A percentile compares a stretch with the other conserved stretches of the same genome.
phyloP scores from a whole-genome alignment of 30 jellyfish, hydroid and myxozoan genomes.

The Turritopsis dohrnii region DNA sequence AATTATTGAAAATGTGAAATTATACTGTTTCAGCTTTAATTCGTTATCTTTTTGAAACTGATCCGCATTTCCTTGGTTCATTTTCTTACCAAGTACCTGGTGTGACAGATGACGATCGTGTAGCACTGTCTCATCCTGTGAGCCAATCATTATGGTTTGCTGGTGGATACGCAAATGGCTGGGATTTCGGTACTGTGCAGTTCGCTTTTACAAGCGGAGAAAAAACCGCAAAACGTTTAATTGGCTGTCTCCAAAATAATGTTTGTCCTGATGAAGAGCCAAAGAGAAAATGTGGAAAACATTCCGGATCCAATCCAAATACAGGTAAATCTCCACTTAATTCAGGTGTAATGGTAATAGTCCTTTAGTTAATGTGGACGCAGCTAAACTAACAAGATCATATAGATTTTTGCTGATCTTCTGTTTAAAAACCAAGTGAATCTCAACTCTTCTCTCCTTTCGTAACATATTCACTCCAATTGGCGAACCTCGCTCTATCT shows the following conservation, averaged over 20 bases:
- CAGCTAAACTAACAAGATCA: no score
- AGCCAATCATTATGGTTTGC: constrained; percentile 56
- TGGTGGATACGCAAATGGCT: constrained; percentile 45
- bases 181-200: constrained; percentile 35
- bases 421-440: no score
- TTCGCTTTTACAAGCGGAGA: constrained; percentile 47
- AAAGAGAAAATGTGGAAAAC: not conserved
- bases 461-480: no score
- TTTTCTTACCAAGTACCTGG: constrained; percentile 51
- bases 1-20: no score
- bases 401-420: no score
- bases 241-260: not conserved
- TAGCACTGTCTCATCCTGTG: constrained; percentile 41
- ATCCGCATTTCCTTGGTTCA: constrained; percentile 55
- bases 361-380: no score
- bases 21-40: constrained; percentile 28
- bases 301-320: no score
- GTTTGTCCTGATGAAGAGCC: not conserved
- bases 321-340: no score
- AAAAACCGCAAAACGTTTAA: constrained; percentile 25
- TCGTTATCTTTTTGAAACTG: constrained; percentile 35
- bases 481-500: no score
- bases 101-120: constrained; percentile 10
- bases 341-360: no score
- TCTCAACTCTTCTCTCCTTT: no score